A percentile compares a stretch with the other conserved stretches of the same genome.
Conservation (phyloP, 2,797 vertebrate species). For the Knipowitschia caucasica region DNA sequence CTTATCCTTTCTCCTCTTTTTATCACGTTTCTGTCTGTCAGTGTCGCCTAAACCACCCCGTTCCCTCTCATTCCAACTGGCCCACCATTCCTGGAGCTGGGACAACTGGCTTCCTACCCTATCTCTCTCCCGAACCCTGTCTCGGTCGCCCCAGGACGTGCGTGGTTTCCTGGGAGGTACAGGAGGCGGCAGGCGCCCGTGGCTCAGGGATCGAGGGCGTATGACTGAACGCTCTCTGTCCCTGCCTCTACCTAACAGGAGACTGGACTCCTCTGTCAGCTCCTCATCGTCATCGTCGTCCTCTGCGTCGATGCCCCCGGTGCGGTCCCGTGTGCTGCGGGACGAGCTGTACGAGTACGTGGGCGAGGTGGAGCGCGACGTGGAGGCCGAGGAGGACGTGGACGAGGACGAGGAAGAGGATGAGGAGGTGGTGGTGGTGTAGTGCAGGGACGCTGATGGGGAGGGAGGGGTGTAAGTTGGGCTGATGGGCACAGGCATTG, state of each 20-base stretch:
- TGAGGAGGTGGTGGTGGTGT: constrained; percentile 73
- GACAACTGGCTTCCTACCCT: constrained; percentile 78
- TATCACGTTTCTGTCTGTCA: constrained; percentile 71
- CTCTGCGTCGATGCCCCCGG: constrained; percentile 72
- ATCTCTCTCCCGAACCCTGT: constrained; percentile 78
- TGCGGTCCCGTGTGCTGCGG: constrained; percentile 73
- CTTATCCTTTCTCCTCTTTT: constrained; percentile 77
- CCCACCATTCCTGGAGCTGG: constrained; percentile 82
- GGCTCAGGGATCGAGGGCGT: constrained; percentile 75
- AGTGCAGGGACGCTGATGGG: constrained; percentile 77
- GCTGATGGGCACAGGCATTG: constrained; percentile 75
- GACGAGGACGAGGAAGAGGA: constrained; percentile 75
- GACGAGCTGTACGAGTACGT: constrained; percentile 78
- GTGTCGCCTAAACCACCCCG: constrained; percentile 62
- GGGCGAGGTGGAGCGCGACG: constrained; percentile 76
- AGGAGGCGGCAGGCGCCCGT: constrained; percentile 76
- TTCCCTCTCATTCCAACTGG: constrained; percentile 78
- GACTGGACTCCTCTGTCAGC: constrained; percentile 81
- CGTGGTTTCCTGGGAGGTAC: constrained; percentile 80
- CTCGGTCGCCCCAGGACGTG: constrained; percentile 81
- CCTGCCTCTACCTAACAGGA: constrained; percentile 75
- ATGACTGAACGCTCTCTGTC: constrained; percentile 74
- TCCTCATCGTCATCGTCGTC: constrained; percentile 79
- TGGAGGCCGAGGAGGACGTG: constrained; percentile 71
- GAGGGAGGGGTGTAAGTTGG: constrained; percentile 78